phyloP scores from a whole-genome alignment of 2,797 vertebrate species.

The Masticophis lateralis region DNA sequence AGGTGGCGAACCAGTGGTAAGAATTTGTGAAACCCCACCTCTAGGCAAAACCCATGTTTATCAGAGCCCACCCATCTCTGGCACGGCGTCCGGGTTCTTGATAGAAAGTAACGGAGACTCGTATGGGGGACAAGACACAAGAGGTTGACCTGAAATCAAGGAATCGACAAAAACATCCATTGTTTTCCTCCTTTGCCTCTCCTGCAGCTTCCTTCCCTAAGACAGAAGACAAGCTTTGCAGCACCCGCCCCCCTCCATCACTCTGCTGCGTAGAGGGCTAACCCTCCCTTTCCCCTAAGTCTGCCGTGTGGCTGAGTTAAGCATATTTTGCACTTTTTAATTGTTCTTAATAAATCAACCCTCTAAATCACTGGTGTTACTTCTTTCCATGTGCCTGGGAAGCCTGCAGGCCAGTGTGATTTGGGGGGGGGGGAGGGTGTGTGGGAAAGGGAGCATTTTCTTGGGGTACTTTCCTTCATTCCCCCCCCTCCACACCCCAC shows the following conservation, averaged over 20 bases:
- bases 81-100: neutral
- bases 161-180: neutral
- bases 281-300: conserved; percentile 6
- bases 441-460: neutral
- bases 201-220: neutral
- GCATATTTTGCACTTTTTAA: conserved; percentile 67
- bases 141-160: neutral
- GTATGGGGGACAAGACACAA: neutral
- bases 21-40: no score
- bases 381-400: conserved; percentile 49
- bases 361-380: conserved; percentile 67
- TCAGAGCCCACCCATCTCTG: neutral
- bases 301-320: conserved; percentile 65
- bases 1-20: no score
- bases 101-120: neutral
- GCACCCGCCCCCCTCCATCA: neutral
- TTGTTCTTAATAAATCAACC: conserved; percentile 69
- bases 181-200: neutral
- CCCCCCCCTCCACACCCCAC: neutral
- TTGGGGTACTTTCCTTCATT: neutral
- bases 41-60: neutral
- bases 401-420: conserved; percentile 22
- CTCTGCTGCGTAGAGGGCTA: conserved; percentile 28
- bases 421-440: neutral
- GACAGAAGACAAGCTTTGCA: conserved; percentile 11